A percentile compares a stretch with the other conserved stretches of the same genome.
Evolutionary conservation across 2,888 invertebrate genomes (phyloP).

Genomic region (Nipponacmea schrenckii): DNA sequence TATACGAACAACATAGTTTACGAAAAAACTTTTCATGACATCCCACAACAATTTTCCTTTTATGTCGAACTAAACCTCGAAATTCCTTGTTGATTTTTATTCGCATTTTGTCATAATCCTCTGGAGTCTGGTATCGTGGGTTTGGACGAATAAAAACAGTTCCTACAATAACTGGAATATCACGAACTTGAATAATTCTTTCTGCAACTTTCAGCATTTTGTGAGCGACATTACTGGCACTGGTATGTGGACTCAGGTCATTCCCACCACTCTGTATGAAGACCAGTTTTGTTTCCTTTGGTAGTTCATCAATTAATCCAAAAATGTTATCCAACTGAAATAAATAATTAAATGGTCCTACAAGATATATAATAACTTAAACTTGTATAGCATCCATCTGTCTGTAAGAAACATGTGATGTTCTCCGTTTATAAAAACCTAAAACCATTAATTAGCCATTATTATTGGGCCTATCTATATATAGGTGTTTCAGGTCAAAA

Average conservation of each 20-base stretch:
- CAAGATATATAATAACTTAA: too few species aligned
- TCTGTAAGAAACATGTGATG: too few species aligned
- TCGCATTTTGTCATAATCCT: neutral
- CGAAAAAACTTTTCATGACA: neutral
- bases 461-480: too few species aligned
- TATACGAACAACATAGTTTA: neutral
- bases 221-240: neutral
- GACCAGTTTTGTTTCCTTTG: neutral
- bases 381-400: too few species aligned
- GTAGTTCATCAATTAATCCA: neutral
- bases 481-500: too few species aligned
- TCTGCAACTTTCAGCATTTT: neutral
- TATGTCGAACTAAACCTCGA: neutral
- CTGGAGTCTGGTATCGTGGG: neutral
- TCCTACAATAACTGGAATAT: neutral
- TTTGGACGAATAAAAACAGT: neutral
- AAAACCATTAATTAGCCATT: too few species aligned
- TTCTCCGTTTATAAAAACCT: too few species aligned
- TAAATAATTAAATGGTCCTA: neutral
- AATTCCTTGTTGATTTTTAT: neutral
- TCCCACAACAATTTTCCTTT: neutral
- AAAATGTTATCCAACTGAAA: slow-evolving; percentile 1
- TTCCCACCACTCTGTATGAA: slow-evolving; percentile 1
- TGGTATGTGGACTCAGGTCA: neutral
- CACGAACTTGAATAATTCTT: neutral